phyloP scores from a whole-genome alignment of 1,140 invertebrate genomes.

The Lysiphlebus fabarum region DNA sequence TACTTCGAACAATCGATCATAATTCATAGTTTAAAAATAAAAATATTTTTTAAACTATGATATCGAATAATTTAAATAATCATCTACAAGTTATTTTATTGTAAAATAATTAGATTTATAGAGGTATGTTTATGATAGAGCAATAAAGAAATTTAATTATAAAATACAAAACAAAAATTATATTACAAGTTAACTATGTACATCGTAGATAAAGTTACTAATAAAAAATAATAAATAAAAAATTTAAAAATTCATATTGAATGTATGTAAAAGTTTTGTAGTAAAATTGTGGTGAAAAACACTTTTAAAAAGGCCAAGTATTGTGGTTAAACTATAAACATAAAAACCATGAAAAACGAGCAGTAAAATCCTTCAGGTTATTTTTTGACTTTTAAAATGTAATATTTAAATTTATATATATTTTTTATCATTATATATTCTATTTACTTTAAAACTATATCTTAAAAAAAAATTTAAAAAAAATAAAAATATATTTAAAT shows the following conservation, averaged over 20 bases:
- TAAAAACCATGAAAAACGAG: conserved; percentile 24
- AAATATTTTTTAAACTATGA: too few species aligned
- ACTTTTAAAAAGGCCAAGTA: conserved; percentile 9
- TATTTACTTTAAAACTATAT: too few species aligned
- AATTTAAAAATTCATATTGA: conserved; percentile 31
- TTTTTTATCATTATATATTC: too few species aligned
- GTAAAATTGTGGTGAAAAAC: conserved; percentile 7
- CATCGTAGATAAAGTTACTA: background rate
- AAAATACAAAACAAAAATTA: too few species aligned
- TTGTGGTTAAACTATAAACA: conserved; percentile 19
- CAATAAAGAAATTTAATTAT: too few species aligned
- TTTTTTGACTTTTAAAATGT: background rate
- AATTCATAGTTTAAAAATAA: background rate
- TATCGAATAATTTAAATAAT: too few species aligned
- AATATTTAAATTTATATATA: too few species aligned
- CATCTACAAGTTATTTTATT: too few species aligned
- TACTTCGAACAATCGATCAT: conserved; percentile 13
- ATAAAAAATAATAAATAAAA: conserved; percentile 1
- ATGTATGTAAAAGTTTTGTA: conserved; percentile 21
- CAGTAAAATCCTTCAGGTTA: conserved; percentile 19
- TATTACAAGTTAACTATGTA: background rate
- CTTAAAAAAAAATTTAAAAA: too few species aligned
- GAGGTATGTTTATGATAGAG: too few species aligned
- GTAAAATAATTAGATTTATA: too few species aligned
- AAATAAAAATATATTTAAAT: too few species aligned